Base-by-base conservation (phyloP, 2,797 vertebrate genomes). In the Amblyraja radiata region DNA sequence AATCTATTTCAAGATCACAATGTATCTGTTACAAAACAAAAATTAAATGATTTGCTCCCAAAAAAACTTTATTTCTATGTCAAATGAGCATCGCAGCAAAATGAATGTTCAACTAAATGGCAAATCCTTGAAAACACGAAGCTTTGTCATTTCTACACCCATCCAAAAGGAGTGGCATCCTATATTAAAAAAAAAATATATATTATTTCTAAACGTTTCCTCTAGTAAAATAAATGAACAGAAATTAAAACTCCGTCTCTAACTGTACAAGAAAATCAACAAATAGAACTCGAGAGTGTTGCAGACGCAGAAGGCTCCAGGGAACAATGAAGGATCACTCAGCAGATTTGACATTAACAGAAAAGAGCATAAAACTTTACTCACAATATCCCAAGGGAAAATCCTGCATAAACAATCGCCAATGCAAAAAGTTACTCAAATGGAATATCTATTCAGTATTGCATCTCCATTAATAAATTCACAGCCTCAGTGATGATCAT, bases 101-200 rank as follows among this genome's bases (percentile, higher is more conserved):
- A 86, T 63, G 54, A 13, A 84, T 25, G 83, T 63, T 86, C 58
- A 63, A 32, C 25, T 73, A 21, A 92, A 76, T 74, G 73, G 39
- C 6, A 92, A 21, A n/a, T 76, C 23, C 71, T 92, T 92, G 86
- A 90, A 90, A 28, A 11, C 76, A 7, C 54, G 71, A 92, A 76
- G 90, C 23, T 92, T 92, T 36, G 23, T 46, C 93, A 94, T 93
- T 93, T 16, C 83, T 95, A 95, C 77, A 95, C 81, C 95, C 95
- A 95, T 94, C 95, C 96, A 94, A 95, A 96, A 93, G 95, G 39
- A 90, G 93, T 93, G 74, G 94, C 94, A 1, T 95, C 95, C 96
- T 96, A 94, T 93, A 93, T 63, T 76, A 94, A 94, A 86, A 94
- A 94, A 93, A 78, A 81, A 23, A 63, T 32, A 32, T 32, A 46